Base-by-base conservation (phyloP, 2,113 vertebrate genomes). In the Myotis yumanensis region DNA sequence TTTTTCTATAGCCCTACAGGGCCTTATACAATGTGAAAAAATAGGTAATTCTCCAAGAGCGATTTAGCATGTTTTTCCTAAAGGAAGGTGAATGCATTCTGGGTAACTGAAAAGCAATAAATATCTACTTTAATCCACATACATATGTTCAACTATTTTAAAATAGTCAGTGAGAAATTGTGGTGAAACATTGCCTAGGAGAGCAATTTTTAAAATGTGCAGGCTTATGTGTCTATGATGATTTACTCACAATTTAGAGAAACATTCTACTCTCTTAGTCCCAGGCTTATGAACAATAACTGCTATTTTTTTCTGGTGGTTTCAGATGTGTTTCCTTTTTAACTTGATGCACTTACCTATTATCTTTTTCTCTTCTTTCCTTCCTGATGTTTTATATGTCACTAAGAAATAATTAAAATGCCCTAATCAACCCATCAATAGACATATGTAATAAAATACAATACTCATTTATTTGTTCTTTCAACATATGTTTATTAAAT, bases 331-430 rank as follows among this genome's bases (percentile, higher is more conserved):
- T 43, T 84, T 75, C 51, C 37, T 81, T 79, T 46, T 30, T 46
- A 87, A 79, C 12, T 59, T 32, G 18, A 35, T 54, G 15, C 22
- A 22, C 2, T 77, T 72, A 46, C 11, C 2, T 46, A 23, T 25
- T 32, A 23, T 25, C 2, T 75, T 81, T 68, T 48, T 68, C 35
- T 83, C 7, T 5, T 90, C 30, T 35, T 4, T 80, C n/a, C 23
- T 68, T 71, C 32, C 1, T 52, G 2, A 48, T 54, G 35, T 30
- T 51, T 75, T 87, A 51, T 64, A 51, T 71, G 32, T 79, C 75
- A 84, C 16, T 75, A 48, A 73, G 68, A 93, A 52, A 20, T 80
- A 91, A 94, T 80, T 93, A 66, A 89, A 94, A 59, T 46, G 2
- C 1, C 20, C 32, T 83, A 64, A 86, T 43, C 7, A 22, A 89